These are phyloP conservation scores for Rugalucina vietnamica DNA, from an alignment of 2,888 invertebrate genomes.

Conservation along the genomic window DNA sequence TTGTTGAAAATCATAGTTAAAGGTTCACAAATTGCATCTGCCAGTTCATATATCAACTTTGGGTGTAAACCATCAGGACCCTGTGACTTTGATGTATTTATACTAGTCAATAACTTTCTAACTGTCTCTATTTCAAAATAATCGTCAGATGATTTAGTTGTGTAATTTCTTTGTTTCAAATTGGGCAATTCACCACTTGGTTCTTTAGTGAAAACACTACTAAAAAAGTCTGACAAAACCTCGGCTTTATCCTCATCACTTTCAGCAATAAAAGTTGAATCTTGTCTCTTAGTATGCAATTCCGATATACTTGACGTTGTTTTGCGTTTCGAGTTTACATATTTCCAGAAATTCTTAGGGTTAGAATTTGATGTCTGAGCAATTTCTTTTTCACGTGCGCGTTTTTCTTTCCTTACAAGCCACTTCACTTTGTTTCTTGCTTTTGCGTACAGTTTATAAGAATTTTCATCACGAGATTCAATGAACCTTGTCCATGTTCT, in stretches of 20 bases:
- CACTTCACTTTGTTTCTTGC: conserved; percentile 32
- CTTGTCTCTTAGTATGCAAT: background rate
- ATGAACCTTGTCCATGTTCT: conserved; percentile 20
- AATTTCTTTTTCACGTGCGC: conserved; percentile 10
- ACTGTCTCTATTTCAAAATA: background rate
- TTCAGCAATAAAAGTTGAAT: background rate
- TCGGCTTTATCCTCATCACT: conserved; percentile 24
- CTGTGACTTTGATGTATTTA: conserved; percentile 1
- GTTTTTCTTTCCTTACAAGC: conserved; percentile 10
- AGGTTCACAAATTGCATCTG: background rate
- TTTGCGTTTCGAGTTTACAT: conserved; percentile 32
- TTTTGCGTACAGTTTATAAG: conserved; percentile 13
- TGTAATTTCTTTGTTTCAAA: background rate
- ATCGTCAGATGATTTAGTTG: background rate
- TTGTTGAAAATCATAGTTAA: conserved; percentile 1
- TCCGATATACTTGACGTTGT: conserved; percentile 2
- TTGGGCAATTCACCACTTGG: background rate
- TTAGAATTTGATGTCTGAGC: conserved; percentile 31
- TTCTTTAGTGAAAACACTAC: conserved; percentile 25
- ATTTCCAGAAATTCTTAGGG: conserved; percentile 37
- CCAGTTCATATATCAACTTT: background rate
- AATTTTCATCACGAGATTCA: background rate
- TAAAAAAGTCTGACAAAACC: conserved; percentile 26
- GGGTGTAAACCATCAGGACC: background rate
- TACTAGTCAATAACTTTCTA: background rate